Evolutionary conservation across 1,140 invertebrate species (phyloP).

Genomic region (Amyelois transitella): DNA sequence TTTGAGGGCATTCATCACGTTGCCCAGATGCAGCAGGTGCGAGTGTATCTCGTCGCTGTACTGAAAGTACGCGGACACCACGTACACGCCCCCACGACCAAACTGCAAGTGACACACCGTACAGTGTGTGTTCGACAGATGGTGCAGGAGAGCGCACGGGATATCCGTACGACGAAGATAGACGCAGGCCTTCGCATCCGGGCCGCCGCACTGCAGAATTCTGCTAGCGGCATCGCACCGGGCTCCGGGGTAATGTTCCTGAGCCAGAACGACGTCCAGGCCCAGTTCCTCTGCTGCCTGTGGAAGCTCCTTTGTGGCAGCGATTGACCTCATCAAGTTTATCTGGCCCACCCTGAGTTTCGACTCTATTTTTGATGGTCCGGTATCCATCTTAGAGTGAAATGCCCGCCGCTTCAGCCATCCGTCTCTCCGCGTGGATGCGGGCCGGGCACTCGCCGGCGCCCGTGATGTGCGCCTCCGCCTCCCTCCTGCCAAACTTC

Average conservation of each 20-base stretch:
- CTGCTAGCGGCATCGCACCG: neutral
- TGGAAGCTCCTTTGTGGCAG: conserved; percentile 19
- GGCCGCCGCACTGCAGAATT: neutral
- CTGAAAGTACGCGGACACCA: conserved; percentile 18
- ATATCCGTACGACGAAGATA: neutral
- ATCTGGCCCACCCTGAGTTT: too few species aligned
- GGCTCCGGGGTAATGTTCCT: conserved; percentile 22
- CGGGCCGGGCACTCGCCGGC: conserved; percentile 8
- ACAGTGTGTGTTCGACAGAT: conserved; percentile 8
- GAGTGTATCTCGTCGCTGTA: conserved; percentile 8
- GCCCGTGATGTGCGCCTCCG: neutral
- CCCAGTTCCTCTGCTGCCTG: too few species aligned
- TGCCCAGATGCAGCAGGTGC: conserved; percentile 9
- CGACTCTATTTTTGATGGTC: conserved; percentile 20
- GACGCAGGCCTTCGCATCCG: conserved; percentile 1
- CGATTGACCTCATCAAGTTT: neutral
- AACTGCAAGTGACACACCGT: neutral
- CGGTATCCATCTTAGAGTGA: neutral
- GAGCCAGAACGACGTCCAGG: too few species aligned
- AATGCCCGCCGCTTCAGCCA: neutral
- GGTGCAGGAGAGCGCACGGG: neutral
- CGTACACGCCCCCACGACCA: neutral
- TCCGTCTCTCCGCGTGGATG: conserved; percentile 5
- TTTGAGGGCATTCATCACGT: neutral
- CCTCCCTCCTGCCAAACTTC: too few species aligned